Evolutionary conservation across 2,888 invertebrate genomes (phyloP), one percentile per base, ranked within the genome.

Genomic region (Epinotia ramella): DNA sequence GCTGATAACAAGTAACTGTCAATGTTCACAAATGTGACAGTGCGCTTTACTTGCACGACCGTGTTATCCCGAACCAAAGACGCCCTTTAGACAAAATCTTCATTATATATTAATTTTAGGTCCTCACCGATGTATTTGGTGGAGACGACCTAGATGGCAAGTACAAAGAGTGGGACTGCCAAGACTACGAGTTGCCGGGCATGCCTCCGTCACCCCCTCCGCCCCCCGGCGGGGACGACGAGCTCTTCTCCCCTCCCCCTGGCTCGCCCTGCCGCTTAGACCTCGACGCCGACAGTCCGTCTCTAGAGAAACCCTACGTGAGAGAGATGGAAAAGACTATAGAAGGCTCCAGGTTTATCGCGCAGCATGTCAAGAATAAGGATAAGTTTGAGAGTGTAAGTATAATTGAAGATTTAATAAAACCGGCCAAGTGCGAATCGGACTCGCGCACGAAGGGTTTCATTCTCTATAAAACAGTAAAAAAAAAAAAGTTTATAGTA

Each of bases 331-430:
- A 98, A 92, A 98, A 98, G 92, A 98, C 98, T 85, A 97, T 98
- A 91, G 97, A 98, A 89, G 98, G 98, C 84, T 98, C 98, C 81
- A 96, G 97, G 87, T 98, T 98, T 93, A 98, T 98, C 94, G 98
- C 98, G 88, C 98, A 98, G 94, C 98, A 98, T 91, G 98, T 98
- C 91, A 97, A 96, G 93, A 98, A 98, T 95, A 98, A 98, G 94
- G 98, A 98, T 94, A 97, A 97, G 91, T 98, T 98, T 91, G 98
- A 98, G 92, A 97, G 97, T 92, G 98, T 98, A 95, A 97, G 97
- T 96, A 87, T 73, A 62, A 1, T 1, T 11, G n/a, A 0, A 11
- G 33, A 18, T 46, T 13, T 4, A n/a, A n/a, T n/a, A n/a, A n/a
- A n/a, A n/a, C n/a, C n/a, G n/a, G n/a, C n/a, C n/a, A n/a, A n/a